Base-by-base conservation (phyloP, 2,797 vertebrate species). In the Microctenopoma steveboyesi region DNA sequence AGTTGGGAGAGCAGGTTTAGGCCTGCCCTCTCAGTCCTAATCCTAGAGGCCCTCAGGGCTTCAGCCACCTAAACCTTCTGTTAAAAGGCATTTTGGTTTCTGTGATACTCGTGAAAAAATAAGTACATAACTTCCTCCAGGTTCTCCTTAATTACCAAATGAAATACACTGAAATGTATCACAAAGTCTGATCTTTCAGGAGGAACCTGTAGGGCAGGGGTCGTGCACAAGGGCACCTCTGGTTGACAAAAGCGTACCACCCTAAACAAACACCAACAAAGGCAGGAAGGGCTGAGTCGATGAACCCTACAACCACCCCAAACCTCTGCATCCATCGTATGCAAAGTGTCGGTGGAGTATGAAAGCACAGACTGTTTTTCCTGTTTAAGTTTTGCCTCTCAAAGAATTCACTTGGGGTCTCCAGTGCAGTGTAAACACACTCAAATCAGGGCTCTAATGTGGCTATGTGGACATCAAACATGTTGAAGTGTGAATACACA, bases 251-350 rank as follows among this genome's bases (percentile, higher is more conserved):
- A 79, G 69, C 57, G 37, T 70, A 82, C 76, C 81, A 84, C 74
- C 81, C 72, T 69, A 85, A 90, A 88, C 86, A 89, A 89, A 83
- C 75, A 40, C 60, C 66, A 90, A 94, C 93, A 94, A 94, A 92
- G 83, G 76, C 89, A 94, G 91, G 92, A 94, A 91, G 90, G 90
- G 85, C 84, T 79, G 85, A 76, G 76, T 68, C 30, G 5, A 33
- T 84, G 82, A 88, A 85, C 80, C 82, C 55, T 79, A 45, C 62
- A 69, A 72, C 64, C 57, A 27, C 53, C 69, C 70, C 62, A 69
- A 72, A 62, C 55, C 65, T 28, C 28, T 47, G 57, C 74, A 74
- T 78, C 76, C 72, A 76, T 78, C 48, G 50, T 56, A 64, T 53
- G 64, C 66, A 68, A 45, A 5, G 69, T 72, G 72, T 84, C 66